phyloP scores from a whole-genome alignment of 2,797 vertebrate species.

The Manis crassicaudata region DNA sequence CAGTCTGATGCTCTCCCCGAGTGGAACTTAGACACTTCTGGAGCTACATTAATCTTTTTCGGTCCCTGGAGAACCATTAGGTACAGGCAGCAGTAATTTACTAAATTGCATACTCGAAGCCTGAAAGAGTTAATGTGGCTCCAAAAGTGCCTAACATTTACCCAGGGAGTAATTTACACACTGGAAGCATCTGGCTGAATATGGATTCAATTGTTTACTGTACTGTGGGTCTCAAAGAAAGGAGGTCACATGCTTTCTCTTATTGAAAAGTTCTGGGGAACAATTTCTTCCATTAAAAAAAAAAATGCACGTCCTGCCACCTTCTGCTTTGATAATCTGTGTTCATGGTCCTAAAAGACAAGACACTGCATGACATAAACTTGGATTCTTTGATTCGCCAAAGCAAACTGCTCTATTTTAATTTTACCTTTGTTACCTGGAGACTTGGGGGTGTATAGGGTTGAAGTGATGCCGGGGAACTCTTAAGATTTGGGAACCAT shows the following conservation, averaged over 20 bases:
- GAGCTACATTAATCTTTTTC: slow-evolving; percentile 73
- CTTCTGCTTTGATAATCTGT: slow-evolving; percentile 51
- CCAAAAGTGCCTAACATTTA: slow-evolving; percentile 76
- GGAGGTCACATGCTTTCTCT: slow-evolving; percentile 79
- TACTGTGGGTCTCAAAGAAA: slow-evolving; percentile 75
- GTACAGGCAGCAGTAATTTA: slow-evolving; percentile 79
- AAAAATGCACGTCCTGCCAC: slow-evolving; percentile 60
- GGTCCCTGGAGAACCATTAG: slow-evolving; percentile 75
- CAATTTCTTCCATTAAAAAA: slow-evolving; percentile 75
- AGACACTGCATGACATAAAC: slow-evolving; percentile 20
- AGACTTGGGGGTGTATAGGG: not conserved
- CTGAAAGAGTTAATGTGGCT: slow-evolving; percentile 81
- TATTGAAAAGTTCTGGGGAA: slow-evolving; percentile 79
- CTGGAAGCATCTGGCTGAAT: slow-evolving; percentile 83
- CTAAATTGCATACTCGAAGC: slow-evolving; percentile 79
- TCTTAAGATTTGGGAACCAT: not conserved
- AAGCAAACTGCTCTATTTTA: slow-evolving; percentile 38
- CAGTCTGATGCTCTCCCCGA: slow-evolving; percentile 66
- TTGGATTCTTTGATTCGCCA: slow-evolving; percentile 14
- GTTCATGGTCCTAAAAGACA: slow-evolving; percentile 15
- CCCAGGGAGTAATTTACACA: slow-evolving; percentile 82
- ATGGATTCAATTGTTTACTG: slow-evolving; percentile 81
- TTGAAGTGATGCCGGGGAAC: not conserved
- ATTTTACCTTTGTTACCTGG: slow-evolving; percentile 33
- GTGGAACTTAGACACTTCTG: slow-evolving; percentile 69